Percentiles rank a stretch among this genome's conserved stretches.
These are phyloP conservation scores for Ophion costatus DNA, from an alignment of 2,888 invertebrate species.

Conservation along the genomic window DNA sequence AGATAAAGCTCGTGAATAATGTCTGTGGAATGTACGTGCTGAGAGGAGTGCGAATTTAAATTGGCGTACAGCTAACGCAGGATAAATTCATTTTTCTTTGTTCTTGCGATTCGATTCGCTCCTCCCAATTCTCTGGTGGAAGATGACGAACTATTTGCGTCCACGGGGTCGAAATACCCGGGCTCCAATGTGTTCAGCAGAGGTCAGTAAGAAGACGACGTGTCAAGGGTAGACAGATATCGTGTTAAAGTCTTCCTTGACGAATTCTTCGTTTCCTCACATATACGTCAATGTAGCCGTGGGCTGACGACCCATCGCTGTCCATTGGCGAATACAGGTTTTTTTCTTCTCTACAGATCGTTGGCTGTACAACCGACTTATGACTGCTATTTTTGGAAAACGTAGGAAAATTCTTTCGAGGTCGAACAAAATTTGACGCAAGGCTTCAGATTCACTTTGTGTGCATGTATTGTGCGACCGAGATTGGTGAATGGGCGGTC, in stretches of 20 bases:
- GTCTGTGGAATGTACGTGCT: conserved; percentile 47
- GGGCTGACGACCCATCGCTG: not conserved
- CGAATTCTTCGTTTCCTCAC: conserved; percentile 42
- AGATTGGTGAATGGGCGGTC: too few relatives aligned
- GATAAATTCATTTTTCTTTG: conserved; percentile 60
- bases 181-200: conserved; percentile 47
- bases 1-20: conserved; percentile 17
- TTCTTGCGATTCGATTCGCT: conserved; percentile 21
- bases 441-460: too few relatives aligned
- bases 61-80: conserved; percentile 18
- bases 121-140: not conserved
- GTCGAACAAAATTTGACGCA: too few relatives aligned
- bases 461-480: too few relatives aligned
- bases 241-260: conserved; percentile 48
- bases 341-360: too few relatives aligned
- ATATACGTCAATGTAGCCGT: not conserved
- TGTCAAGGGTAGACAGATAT: conserved; percentile 41
- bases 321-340: not conserved
- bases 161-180: conserved; percentile 60
- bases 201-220: conserved; percentile 58
- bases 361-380: too few relatives aligned
- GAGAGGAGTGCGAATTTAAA: conserved; percentile 40
- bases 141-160: conserved; percentile 59
- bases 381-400: too few relatives aligned
- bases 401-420: too few relatives aligned